Evolutionary conservation across 1,140 invertebrate species (phyloP), one percentile per base, ranked within the genome.

Genomic region (Drosophila pruinosa): DNA sequence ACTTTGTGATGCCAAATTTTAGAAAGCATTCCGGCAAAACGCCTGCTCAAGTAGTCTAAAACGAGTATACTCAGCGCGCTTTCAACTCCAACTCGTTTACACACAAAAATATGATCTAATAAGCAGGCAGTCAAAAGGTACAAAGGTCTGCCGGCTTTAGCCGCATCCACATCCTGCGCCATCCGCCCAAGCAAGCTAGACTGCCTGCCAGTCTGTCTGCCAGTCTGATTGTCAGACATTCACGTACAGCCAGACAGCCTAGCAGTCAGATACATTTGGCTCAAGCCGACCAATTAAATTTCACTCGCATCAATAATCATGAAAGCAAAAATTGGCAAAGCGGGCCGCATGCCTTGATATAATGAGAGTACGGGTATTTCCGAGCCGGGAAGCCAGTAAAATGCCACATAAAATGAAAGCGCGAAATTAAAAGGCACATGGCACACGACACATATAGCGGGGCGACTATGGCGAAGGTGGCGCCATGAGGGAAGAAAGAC

Each of bases 291-390:
- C 86, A 89, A 89, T 89, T 89, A 89, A 89, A 89, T 89, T 86
- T 86, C 71, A 89, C 80, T 81, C 80, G 86, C 86, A 86, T 89
- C 86, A 85, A 89, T 83, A 81, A 89, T 72, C 80, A 85, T 89
- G 75, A 89, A 89, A 89, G 86, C 80, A 89, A 85, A 74, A 81
- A 89, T 86, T 81, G 70, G 48, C 68, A 71, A 64, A 67, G 68
- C 45, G 22, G 47, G 5, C 61, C 54, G 54, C 53, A 61, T 63
- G 73, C 41, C 69, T 56, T 59, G 48, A 74, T 77, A 61, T 72
- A 71, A 72, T 21, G 47, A 31, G 50, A 68, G 62, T 53, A 65
- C 54, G 64, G 39, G 50, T 39, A 68, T 67, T 53, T 52, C 14
- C 61, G 28, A 31, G 45, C 52, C 52, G 31, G 36, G 56, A 73